Conservation (phyloP, 2,113 vertebrate species). For the Cebidichthys violaceus region DNA sequence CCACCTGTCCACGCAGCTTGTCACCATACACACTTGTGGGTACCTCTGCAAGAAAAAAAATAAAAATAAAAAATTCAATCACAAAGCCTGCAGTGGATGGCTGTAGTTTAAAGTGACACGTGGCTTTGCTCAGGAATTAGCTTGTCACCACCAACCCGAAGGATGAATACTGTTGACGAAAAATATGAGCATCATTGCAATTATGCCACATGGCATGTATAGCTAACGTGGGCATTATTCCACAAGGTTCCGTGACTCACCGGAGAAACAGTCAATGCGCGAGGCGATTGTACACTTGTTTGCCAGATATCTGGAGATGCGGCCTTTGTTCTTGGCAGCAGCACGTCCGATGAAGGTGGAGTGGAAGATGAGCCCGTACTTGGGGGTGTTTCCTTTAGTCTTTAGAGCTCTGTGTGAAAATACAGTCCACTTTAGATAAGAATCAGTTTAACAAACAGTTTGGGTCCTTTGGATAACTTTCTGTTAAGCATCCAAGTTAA, state of each 20-base stretch:
- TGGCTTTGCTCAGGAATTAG: slow-evolving; percentile 88
- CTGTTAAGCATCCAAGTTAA: too few species aligned
- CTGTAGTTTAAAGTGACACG: fast-evolving
- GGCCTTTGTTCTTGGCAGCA: slow-evolving; percentile 95
- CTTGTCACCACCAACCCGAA: slow-evolving; percentile 89
- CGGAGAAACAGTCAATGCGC: slow-evolving; percentile 96
- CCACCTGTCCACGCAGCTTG: slow-evolving; percentile 93
- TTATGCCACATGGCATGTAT: neutral
- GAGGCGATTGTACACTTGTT: slow-evolving; percentile 99
- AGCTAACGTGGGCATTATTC: fast-evolving
- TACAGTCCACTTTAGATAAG: slow-evolving; percentile 21
- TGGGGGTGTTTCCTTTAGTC: slow-evolving; percentile 95
- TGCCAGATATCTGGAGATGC: slow-evolving; percentile 97
- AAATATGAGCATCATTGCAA: slow-evolving; percentile 94
- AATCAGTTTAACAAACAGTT: neutral
- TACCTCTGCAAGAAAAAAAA: slow-evolving; percentile 81
- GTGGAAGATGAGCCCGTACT: slow-evolving; percentile 98
- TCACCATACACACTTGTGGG: slow-evolving; percentile 94
- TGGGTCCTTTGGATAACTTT: too few species aligned
- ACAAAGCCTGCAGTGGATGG: fast-evolving
- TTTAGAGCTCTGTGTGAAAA: slow-evolving; percentile 90
- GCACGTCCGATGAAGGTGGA: slow-evolving; percentile 98
- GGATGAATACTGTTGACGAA: slow-evolving; percentile 97
- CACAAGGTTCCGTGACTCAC: slow-evolving; percentile 64
- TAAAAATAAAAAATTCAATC: neutral